Evolutionary conservation across 2,113 vertebrate genomes (phyloP), one percentile per base, ranked within the genome.

Genomic region (Bucco capensis): DNA sequence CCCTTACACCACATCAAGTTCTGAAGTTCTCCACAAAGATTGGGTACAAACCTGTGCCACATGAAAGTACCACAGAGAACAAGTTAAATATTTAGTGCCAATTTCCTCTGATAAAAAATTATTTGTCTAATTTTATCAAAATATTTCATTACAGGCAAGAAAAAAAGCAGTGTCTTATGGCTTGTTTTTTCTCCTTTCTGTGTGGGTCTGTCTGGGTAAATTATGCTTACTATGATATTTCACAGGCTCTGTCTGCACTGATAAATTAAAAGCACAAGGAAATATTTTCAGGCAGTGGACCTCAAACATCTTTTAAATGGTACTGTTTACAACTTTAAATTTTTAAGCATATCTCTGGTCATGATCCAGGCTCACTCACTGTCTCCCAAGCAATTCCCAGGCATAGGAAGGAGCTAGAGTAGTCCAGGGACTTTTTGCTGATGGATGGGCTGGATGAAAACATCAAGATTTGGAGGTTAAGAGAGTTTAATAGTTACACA

Each of bases 41-140:
- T 18, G 23, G 37, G 2, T 1, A 3, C 1, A 1, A 11, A 9
- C 8, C 16, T 51, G 51, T 67, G 38, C 24, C n/a, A 14, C 1
- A 0, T 73, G 71, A 33, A 87, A 28, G 4, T 18, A 42, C 5
- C 40, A 11, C 28, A 75, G 15, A 4, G 6, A 72, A 57, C 19
- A 71, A 71, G 12, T n/a, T 37, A 51, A 56, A 78, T 58, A 87
- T 78, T 51, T 86, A 71, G 22, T 51, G 27, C 16, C 3, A 38
- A 6, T 85, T 75, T 90, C 35, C 49, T 72, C n/a, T 60, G 47
- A 38, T 69, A 88, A 30, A 49, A 79, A 71, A 64, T 67, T 0
- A 54, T 85, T 92, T 72, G 28, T 71, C n/a, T 72, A 60, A 72
- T 14, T 53, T 8, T 69, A 73, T 47, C 5, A 51, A 57, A 91